Evolutionary conservation across 2,797 vertebrate species (phyloP), one percentile per base, ranked within the genome.

Genomic region (Mus minutoides): DNA sequence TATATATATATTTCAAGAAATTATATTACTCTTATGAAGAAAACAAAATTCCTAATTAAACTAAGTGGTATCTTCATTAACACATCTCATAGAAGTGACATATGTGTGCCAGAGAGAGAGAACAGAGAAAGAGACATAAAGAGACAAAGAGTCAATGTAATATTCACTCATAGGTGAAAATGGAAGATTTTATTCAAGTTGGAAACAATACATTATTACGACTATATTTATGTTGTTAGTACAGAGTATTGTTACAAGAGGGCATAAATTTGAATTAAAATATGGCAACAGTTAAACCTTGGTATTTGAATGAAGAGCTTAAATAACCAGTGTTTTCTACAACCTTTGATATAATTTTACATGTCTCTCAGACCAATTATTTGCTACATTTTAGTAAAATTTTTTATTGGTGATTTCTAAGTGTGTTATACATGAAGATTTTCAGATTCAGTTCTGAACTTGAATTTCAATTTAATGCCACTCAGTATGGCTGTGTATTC

Each of bases 21-120:
- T 85, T 69, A 10, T 2, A 71, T 86, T 60, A 73, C 60, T 78
- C 62, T 52, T 76, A 75, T 83, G 14, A 92, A 89, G 31, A 17
- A 95, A 94, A 90, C 37, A 73, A 64, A 78, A 62, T 7, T 6
- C 13, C 43, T 85, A 84, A 46, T 49, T 67, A 90, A 94, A 90
- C 82, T 84, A 71, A 12, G 2, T 56, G 19, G 0, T 2, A 64
- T 83, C 49, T 94, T 95, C 17, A 67, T 88, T 92, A 64, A 46
- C 21, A 73, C 22, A 43, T 24, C 37, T 43, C 37, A 75, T 43
- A 83, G 16, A 83, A 83, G 43, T 43, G 37, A 14, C 6, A 43
- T 43, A 12, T 62, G 17, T 14, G 62, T 34, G 58, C 4, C 16
- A 67, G 64, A 67, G 31, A 64, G 56, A 83, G 17, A 19, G 54